A percentile compares a stretch with the other conserved stretches of the same genome.
phyloP scores from a whole-genome alignment of 2,113 vertebrate species.

The Puntigrus tetrazona region DNA sequence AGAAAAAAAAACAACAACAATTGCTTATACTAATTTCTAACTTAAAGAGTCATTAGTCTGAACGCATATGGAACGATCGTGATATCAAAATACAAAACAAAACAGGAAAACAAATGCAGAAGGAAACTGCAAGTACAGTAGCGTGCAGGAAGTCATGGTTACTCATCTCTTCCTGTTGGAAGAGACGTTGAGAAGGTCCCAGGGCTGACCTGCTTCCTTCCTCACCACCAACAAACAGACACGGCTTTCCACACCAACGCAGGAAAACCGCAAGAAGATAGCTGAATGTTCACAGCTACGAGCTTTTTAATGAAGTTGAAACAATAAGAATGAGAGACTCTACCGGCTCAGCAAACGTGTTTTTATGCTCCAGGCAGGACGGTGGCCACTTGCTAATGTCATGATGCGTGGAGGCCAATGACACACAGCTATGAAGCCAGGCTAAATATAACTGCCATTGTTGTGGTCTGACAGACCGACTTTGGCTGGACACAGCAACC shows the following conservation, averaged over 20 bases:
- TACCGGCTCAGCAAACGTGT: background rate
- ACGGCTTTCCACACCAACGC: background rate
- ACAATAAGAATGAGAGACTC: background rate
- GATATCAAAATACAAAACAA: background rate
- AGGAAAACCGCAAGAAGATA: background rate
- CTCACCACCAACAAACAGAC: background rate
- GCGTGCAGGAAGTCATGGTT: conserved; percentile 2
- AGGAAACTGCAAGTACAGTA: background rate
- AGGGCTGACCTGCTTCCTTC: conserved; percentile 3
- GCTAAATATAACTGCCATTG: conserved; percentile 37
- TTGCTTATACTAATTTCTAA: no score
- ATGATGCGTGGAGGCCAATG: conserved; percentile 12
- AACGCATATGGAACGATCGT: background rate
- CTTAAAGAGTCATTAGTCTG: no score
- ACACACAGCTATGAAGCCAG: conserved; percentile 16
- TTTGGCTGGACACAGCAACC: background rate
- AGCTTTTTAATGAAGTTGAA: background rate
- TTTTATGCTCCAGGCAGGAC: background rate
- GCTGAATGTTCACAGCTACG: background rate
- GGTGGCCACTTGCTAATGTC: background rate
- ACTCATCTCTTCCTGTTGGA: conserved; percentile 35
- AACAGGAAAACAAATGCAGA: background rate
- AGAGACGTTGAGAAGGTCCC: background rate
- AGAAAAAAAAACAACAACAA: no score
- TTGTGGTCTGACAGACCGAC: conserved; percentile 22